Base-by-base conservation (phyloP, 1,140 invertebrate species). In the Antheraea pernyi region DNA sequence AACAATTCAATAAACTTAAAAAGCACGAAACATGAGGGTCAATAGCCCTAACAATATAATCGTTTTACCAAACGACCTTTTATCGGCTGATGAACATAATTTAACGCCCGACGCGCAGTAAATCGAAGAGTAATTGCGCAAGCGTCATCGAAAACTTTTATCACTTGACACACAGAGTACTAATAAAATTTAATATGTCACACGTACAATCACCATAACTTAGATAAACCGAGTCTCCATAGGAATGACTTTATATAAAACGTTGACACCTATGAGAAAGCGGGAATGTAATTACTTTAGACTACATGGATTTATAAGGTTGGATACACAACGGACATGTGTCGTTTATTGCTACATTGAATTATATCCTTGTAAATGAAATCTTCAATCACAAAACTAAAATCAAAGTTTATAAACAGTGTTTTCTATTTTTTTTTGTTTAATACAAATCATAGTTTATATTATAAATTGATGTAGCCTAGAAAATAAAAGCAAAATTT, bases 131-230 rank as follows among this genome's bases (percentile, higher is more conserved):
- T 65, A 65, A 63, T 73, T 73, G 64, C 65, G 68, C 65, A 73
- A 73, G 59, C 67, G 42, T 68, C 68, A 16, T 65, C n/a, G 64
- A 75, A 75, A 60, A 69, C 61, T 66, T 53, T 71, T 75, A 78
- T 75, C 74, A 70, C 69, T 67, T 46, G 70, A 59, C 69, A 59
- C 62, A 71, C 48, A 39, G 67, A 16, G 63, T 53, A 60, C 65
- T 77, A 77, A 77, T 80, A 77, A 77, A 80, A 80, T 75, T 77
- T 77, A 71, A 77, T 74, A 69, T 74, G 69, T 75, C 68, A 72
- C 74, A 76, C 76, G 73, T 70, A 70, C 69, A 74, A 73, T 79
- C 76, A 74, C 77, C 69, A 67, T 77, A 75, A 72, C 68, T 48
- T 71, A 77, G 75, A 79, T 77, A 79, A 72, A 65, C 46, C 19